These are phyloP conservation scores for Perodicticus potto DNA, from an alignment of 2,797 vertebrate species.

Conservation along the genomic window DNA sequence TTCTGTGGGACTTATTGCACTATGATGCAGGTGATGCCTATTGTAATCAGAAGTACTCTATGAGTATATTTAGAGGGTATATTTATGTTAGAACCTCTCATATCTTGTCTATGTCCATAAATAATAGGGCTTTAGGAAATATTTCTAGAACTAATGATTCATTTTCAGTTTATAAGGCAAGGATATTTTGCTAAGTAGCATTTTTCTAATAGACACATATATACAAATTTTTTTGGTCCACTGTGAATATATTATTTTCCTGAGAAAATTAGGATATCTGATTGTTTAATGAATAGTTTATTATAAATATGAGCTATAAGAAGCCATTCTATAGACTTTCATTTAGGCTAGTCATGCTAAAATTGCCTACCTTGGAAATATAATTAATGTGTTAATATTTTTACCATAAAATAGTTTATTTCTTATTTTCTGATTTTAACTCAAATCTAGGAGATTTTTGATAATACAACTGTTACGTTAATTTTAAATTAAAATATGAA, in stretches of 20 bases:
- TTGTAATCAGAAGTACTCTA: not conserved
- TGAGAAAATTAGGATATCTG: not conserved
- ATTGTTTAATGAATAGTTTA: not conserved
- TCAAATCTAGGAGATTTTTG: constrained; percentile 53
- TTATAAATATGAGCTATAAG: constrained; percentile 16
- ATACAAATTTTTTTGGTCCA: not conserved
- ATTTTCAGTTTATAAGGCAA: not conserved
- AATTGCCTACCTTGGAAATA: constrained; percentile 46
- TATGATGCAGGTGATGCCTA: not conserved
- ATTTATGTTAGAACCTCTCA: not conserved
- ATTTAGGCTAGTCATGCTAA: constrained; percentile 7
- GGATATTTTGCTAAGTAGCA: not conserved
- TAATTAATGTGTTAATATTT: constrained; percentile 42
- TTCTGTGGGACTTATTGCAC: not conserved
- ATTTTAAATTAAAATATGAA: constrained; percentile 23
- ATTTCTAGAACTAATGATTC: not conserved
- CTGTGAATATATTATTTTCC: not conserved
- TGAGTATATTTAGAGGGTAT: not conserved
- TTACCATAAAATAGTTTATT: constrained; percentile 41
- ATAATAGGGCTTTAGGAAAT: not conserved
- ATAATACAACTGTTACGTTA: constrained; percentile 45
- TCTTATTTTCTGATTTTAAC: constrained; percentile 39
- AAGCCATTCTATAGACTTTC: not conserved
- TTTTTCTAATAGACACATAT: not conserved
- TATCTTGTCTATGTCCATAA: not conserved